Base-by-base conservation (phyloP, 2,888 invertebrate genomes). In the Protophormia terraenovae region DNA sequence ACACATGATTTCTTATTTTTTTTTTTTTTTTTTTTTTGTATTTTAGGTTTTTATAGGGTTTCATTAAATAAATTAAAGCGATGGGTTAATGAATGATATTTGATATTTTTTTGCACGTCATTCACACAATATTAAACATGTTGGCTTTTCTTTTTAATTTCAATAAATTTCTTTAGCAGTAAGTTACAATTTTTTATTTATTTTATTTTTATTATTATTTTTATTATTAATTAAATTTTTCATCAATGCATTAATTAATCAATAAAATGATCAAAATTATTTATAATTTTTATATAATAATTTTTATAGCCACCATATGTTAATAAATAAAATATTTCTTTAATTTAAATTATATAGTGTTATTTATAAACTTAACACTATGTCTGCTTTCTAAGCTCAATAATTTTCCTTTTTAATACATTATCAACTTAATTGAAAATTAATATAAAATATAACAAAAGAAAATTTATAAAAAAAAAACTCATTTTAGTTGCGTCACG, bases 31-130 rank as follows among this genome's bases (percentile, higher is more conserved):
- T 29, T 24, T 24, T 69, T 50, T 5, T 16, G 12, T 35, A 3
- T 22, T n/a, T 38, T 8, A 0, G 3, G 2, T 14, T 41, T 27
- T 66, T 80, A 3, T 73, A 73, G 19, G 80, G 80, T n/a, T 80
- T 80, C 80, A 66, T 73, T 66, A 73, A 73, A 55, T 47, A 45
- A 64, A 72, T 72, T 55, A 55, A 79, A 53, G 53, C 10, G 24
- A 53, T 64, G 45, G 45, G 6, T 35, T 16, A 16, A 53, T 29
- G 14, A 72, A 41, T 29, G 19, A 41, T 6, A 73, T 24, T 14
- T 7, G 53, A 24, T 71, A 35, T 38, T 16, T 58, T 58, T 58
- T 19, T 32, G 4, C 45, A 35, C 35, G 62, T 62, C 5, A 19
- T 19, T 38, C 19, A 62, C 58, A 58, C 24, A 38, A 24, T 12